Percentiles rank a stretch among this genome's conserved stretches.
phyloP scores from a whole-genome alignment of 2,113 vertebrate species.

The Saguinus imperator region DNA sequence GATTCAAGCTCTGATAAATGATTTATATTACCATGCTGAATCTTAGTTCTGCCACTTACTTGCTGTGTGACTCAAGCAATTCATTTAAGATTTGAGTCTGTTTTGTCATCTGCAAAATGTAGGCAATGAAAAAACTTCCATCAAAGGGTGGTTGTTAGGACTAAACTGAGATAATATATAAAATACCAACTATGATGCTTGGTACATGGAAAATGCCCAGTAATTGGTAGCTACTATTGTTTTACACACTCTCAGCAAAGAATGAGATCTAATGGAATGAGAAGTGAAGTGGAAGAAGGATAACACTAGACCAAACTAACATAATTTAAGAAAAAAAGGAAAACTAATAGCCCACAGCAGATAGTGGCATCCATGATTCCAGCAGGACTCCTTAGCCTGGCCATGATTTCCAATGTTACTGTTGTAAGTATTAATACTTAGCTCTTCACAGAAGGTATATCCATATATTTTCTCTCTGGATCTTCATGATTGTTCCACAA shows the following conservation, averaged over 20 bases:
- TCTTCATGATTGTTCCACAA: background rate
- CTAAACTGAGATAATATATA: background rate
- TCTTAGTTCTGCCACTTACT: background rate
- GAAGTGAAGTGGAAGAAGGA: background rate
- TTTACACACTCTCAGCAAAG: background rate
- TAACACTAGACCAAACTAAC: background rate
- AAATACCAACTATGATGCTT: constrained; percentile 32
- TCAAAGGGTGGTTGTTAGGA: background rate
- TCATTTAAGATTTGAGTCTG: background rate
- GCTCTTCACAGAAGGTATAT: background rate
- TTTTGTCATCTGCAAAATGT: constrained; percentile 22
- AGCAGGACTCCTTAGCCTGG: background rate
- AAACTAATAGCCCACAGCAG: background rate
- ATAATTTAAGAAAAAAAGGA: background rate
- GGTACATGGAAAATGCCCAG: background rate
- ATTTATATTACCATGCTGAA: constrained; percentile 3
- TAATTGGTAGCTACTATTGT: constrained; percentile 17
- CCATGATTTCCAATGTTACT: background rate
- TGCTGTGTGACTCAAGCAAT: background rate
- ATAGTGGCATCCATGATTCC: background rate
- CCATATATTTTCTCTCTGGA: constrained; percentile 28
- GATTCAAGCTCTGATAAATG: background rate
- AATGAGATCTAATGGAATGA: background rate
- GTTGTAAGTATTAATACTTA: background rate
- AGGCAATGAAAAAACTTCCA: constrained; percentile 25